Conservation (phyloP, 2,888 invertebrate species). For the Cryptophagus acutangulus region DNA sequence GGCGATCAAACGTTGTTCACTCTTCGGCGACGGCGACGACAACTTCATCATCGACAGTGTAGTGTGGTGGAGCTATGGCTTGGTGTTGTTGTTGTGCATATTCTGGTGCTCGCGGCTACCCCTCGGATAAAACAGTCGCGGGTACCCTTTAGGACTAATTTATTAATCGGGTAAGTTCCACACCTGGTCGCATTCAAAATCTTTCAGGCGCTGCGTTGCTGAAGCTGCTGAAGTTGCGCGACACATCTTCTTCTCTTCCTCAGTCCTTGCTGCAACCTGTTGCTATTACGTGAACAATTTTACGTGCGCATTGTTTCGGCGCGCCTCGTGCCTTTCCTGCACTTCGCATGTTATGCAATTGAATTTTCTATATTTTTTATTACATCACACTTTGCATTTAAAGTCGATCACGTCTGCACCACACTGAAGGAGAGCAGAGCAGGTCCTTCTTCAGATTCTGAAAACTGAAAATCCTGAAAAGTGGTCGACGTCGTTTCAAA, state of each 20-base stretch:
- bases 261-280: constrained; percentile 27
- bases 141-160: constrained; percentile 42
- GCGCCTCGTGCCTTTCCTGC: constrained; percentile 37
- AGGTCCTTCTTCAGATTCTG: too few species aligned
- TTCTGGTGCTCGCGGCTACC: constrained; percentile 42
- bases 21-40: constrained; percentile 21
- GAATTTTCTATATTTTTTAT: constrained; percentile 35
- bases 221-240: too few species aligned
- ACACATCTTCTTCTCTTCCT: not conserved
- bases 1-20: constrained; percentile 20
- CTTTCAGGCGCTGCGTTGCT: too few species aligned
- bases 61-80: constrained; percentile 42
- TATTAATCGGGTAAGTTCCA: constrained; percentile 37
- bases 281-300: constrained; percentile 18
- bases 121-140: constrained; percentile 39
- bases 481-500: constrained; percentile 4
- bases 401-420: constrained; percentile 20
- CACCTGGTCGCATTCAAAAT: constrained; percentile 1
- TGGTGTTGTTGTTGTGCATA: constrained; percentile 39
- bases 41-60: constrained; percentile 18
- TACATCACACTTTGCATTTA: constrained; percentile 24
- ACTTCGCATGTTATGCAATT: constrained; percentile 32
- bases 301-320: constrained; percentile 34
- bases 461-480: too few species aligned
- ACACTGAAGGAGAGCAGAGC: too few species aligned